A percentile compares a stretch with the other conserved stretches of the same genome.
phyloP scores from a whole-genome alignment of 2,113 vertebrate genomes.

The Peromyscus maniculatus region DNA sequence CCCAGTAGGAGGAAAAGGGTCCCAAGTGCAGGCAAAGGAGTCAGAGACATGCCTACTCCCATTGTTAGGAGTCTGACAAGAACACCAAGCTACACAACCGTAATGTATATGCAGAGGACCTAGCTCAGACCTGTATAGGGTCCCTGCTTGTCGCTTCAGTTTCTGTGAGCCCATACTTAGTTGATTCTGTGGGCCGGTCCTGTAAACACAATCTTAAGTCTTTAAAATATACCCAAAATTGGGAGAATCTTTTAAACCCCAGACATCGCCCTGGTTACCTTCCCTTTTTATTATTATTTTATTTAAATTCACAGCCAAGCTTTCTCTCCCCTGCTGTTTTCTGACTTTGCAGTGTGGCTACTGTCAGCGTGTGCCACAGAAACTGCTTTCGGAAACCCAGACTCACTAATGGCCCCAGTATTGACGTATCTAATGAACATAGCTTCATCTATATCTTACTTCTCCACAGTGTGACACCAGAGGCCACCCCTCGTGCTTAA shows the following conservation, averaged over 20 bases:
- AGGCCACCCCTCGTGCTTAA: not conserved
- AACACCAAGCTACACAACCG: not conserved
- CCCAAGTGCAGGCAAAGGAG: not conserved
- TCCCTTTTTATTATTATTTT: not conserved
- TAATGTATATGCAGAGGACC: not conserved
- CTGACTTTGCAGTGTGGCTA: constrained; percentile 8
- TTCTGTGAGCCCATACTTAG: not conserved
- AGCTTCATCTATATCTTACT: constrained; percentile 13
- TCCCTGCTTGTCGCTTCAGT: not conserved
- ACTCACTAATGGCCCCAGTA: not conserved
- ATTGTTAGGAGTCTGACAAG: not conserved
- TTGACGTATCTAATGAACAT: not conserved
- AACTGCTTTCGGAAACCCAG: not conserved
- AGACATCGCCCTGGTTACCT: not conserved
- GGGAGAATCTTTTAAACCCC: not conserved
- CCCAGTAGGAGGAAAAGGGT: not conserved
- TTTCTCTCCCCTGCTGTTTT: not conserved
- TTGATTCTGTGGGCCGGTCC: not conserved
- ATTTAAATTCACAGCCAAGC: not conserved
- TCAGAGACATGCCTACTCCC: not conserved
- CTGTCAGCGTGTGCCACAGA: not conserved
- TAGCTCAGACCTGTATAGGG: not conserved
- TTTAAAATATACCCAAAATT: constrained; percentile 31
- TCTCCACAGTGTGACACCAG: not conserved
- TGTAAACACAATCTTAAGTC: not conserved